A percentile compares a stretch with the other conserved stretches of the same genome.
Conservation (phyloP, 2,888 invertebrate genomes). For the Tetragnatha montana region DNA sequence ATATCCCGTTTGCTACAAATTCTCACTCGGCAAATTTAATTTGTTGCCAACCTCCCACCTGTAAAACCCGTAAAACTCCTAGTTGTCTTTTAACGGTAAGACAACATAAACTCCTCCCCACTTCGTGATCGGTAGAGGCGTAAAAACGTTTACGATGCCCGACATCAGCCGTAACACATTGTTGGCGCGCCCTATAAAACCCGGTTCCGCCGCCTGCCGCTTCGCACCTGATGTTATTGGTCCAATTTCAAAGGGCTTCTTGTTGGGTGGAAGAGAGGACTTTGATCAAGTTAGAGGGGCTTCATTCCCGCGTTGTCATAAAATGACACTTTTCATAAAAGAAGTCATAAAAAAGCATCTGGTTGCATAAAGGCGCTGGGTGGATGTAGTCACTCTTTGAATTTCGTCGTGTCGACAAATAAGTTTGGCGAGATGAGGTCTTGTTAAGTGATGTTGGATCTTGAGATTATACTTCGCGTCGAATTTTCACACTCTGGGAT, state of each 20-base stretch:
- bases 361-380: slow-evolving; percentile 19
- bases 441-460: too few species aligned
- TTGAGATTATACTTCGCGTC: too few species aligned
- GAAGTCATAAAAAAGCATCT: slow-evolving; percentile 42
- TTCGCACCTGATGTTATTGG: slow-evolving; percentile 29
- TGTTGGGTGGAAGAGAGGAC: background rate
- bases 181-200: slow-evolving; percentile 53
- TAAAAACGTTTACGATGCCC: slow-evolving; percentile 61
- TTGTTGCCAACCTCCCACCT: slow-evolving; percentile 30
- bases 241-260: slow-evolving; percentile 25
- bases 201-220: slow-evolving; percentile 24
- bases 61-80: slow-evolving; percentile 52
- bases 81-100: slow-evolving; percentile 28
- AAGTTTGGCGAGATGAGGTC: too few species aligned
- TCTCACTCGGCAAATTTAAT: slow-evolving; percentile 40
- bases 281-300: slow-evolving; percentile 49
- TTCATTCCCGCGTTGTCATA: slow-evolving; percentile 44
- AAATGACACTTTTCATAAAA: slow-evolving; percentile 64
- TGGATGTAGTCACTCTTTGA: background rate
- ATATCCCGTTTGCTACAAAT: background rate
- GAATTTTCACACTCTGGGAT: too few species aligned
- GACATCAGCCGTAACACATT: slow-evolving; percentile 61
- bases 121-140: background rate
- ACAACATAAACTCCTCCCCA: slow-evolving; percentile 21
- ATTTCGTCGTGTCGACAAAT: background rate